Evolutionary conservation across 35 echinoderm and acorn worm species (phyloP).

Genomic region (Acanthaster planci): DNA sequence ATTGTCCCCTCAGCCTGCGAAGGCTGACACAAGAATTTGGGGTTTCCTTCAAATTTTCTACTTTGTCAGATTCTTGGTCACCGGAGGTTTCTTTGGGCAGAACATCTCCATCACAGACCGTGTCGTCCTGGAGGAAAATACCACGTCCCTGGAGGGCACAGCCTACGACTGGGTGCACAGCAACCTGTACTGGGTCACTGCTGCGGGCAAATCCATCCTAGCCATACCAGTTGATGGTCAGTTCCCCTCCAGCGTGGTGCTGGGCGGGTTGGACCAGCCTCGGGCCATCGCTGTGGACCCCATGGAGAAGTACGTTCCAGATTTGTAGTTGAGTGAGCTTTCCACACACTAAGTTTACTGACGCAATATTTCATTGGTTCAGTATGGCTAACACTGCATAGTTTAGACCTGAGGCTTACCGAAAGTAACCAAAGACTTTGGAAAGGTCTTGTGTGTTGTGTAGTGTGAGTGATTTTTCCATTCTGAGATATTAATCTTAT

Average conservation of each 20-base stretch:
- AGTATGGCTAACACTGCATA: too few species aligned
- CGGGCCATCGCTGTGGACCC: conserved; percentile 27
- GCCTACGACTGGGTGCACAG: conserved; percentile 77
- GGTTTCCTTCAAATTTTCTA: too few species aligned
- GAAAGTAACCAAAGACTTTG: too few species aligned
- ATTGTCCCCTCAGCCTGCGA: too few species aligned
- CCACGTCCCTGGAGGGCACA: conserved; percentile 43
- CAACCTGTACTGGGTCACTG: conserved; percentile 77
- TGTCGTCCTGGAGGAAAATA: neutral
- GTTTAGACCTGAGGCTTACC: too few species aligned
- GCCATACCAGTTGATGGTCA: conserved; percentile 37
- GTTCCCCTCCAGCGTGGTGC: conserved; percentile 19
- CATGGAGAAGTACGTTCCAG: neutral
- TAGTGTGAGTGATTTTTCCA: too few species aligned
- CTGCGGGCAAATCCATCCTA: conserved; percentile 38
- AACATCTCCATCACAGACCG: neutral
- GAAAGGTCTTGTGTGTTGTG: too few species aligned
- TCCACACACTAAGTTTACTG: too few species aligned
- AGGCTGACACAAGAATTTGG: too few species aligned
- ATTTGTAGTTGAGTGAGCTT: too few species aligned
- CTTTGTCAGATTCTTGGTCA: neutral
- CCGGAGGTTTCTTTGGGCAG: neutral
- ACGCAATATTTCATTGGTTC: too few species aligned
- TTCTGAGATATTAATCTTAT: too few species aligned
- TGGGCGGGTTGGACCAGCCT: conserved; percentile 1